Evolutionary conservation across 2,888 invertebrate genomes (phyloP), one percentile per base, ranked within the genome.

Genomic region (Philhelius pedissequus): DNA sequence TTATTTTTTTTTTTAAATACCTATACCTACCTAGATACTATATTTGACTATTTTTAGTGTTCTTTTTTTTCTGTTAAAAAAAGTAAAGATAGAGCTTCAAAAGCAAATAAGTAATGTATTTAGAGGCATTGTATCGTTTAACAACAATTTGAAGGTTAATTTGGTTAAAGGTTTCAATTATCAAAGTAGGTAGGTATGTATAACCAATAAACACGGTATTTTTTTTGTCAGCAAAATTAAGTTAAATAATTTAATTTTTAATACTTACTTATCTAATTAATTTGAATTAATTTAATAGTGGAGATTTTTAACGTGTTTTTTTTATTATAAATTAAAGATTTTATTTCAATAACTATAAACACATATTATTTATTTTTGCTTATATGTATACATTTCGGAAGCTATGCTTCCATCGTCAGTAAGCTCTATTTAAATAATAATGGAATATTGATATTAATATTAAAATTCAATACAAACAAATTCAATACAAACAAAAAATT

Each of bases 61-160:
- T 62, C 35, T 68, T 68, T 58, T 45, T n/a, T 54, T 52, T 13
- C 9, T 54, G 13, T 43, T 73, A 30, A 45, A 45, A 20, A 27
- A 22, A 1, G 0, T 20, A 5, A 13, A 30, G 48, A 15, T 48
- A 48, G 30, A 35, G 30, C 25, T 56, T 56, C 15, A 43, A 4
- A 18, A 18, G 13, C 25, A 62, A 43, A 27, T 70, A 43, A n/a
- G n/a, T n/a, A n/a, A n/a, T n/a, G n/a, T 38, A 40, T 60, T 54
- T 75, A 48, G 71, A 79, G 79, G 75, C 68, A 48, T 60, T 71
- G 74, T 69, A 68, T 70, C 54, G 79, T 68, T 78, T 71, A 73
- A 76, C 62, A 80, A 76, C 75, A 71, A 75, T 71, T 80, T 80
- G 79, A 84, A 84, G 84, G 84, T 71, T 84, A 68, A 84, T 84